Conservation (phyloP, 2,888 invertebrate genomes). For the Drosophila recens region DNA sequence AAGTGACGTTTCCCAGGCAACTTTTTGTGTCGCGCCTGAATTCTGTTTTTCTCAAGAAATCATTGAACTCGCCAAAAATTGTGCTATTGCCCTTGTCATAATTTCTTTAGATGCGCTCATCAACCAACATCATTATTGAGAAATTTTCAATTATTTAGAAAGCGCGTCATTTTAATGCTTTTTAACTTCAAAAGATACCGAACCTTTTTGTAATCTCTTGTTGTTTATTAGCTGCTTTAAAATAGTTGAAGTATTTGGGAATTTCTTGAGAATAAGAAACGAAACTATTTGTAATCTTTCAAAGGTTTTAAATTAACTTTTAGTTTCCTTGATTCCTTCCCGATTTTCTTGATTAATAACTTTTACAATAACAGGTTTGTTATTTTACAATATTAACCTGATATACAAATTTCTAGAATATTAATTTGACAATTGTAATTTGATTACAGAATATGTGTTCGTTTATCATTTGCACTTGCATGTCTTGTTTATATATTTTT, state of each 20-base stretch:
- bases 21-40: conserved; percentile 8
- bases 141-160: conserved; percentile 41
- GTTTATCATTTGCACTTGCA: conserved; percentile 1
- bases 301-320: background rate
- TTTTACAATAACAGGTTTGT: background rate
- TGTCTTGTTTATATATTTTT: background rate
- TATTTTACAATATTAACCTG: no score
- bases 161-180: conserved; percentile 17
- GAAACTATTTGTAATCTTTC: background rate
- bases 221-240: background rate
- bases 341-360: background rate
- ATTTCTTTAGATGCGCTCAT: conserved; percentile 19
- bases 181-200: conserved; percentile 28
- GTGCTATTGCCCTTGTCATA: conserved; percentile 12
- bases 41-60: conserved; percentile 20
- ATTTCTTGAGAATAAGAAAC: background rate
- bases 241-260: background rate
- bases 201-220: background rate
- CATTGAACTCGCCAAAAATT: conserved; percentile 19
- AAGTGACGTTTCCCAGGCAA: conserved; percentile 49
- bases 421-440: background rate
- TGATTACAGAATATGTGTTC: conserved; percentile 13
- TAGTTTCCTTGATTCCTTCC: background rate
- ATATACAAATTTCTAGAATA: background rate
- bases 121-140: conserved; percentile 25